Percentiles rank a stretch among this genome's conserved stretches.
These are phyloP conservation scores for Trinectes maculatus DNA, from an alignment of 2,113 vertebrate genomes.

Conservation along the genomic window DNA sequence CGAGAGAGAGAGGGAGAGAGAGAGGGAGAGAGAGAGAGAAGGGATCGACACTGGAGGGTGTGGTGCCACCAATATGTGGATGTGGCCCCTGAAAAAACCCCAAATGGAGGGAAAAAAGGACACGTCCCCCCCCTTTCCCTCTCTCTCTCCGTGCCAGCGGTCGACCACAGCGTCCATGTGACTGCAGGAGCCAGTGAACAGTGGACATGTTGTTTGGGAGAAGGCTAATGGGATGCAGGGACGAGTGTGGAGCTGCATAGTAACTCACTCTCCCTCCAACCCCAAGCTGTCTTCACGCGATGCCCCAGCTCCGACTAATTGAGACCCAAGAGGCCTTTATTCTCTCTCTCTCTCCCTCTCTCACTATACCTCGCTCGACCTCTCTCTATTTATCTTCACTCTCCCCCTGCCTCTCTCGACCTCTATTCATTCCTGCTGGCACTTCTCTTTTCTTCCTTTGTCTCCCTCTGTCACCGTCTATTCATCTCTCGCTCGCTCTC, in stretches of 20 bases:
- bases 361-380: background rate
- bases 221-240: slow-evolving; percentile 64
- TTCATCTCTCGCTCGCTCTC: slow-evolving; percentile 6
- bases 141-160: slow-evolving; percentile 11
- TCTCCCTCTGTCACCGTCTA: background rate
- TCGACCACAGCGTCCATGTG: slow-evolving; percentile 30
- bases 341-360: slow-evolving; percentile 21
- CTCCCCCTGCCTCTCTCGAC: background rate
- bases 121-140: background rate
- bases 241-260: slow-evolving; percentile 30
- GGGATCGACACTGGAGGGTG: too few species aligned
- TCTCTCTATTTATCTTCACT: background rate
- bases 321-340: slow-evolving; percentile 67
- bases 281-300: slow-evolving; percentile 48
- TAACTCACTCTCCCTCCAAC: slow-evolving; percentile 11
- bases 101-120: background rate
- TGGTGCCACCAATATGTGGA: slow-evolving; percentile 41
- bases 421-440: background rate
- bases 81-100: slow-evolving; percentile 27
- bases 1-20: slow-evolving; percentile 5
- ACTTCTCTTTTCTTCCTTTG: background rate
- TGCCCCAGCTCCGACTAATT: slow-evolving; percentile 56
- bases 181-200: slow-evolving; percentile 21
- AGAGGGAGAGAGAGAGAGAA: too few species aligned
- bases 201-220: slow-evolving; percentile 40